Base-by-base conservation (phyloP, 2,888 invertebrate genomes). In the Altica lythri region DNA sequence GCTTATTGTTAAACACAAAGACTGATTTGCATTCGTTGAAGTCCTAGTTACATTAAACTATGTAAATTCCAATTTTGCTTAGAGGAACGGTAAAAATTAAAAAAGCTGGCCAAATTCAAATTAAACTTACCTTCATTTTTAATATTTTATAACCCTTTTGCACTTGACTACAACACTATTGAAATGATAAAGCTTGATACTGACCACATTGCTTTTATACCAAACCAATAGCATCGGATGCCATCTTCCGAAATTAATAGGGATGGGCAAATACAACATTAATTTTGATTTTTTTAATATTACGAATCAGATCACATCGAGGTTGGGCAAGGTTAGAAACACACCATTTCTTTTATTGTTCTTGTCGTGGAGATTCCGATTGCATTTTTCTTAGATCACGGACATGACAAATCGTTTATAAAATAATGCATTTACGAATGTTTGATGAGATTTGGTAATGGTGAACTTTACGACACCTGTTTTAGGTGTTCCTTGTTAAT, bases 251-350 rank as follows among this genome's bases (percentile, higher is more conserved):
- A 55, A 59, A 56, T 52, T 46, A 52, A 18, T 44, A 53, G 56
- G 52, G 62, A 61, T 59, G 57, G 55, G 57, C 60, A 54, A n/a
- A n/a, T 49, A 48, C 47, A 60, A 55, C 45, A 60, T 60, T 47
- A 48, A 48, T 48, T 48, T 38, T 29, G 34, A 34, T 34, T 49
- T 56, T 56, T 52, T 53, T 45, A 45, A 57, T 45, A 63, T 61
- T 61, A 63, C 54, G 60, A 66, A 66, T 55, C 54, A 62, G 64
- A 67, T 64, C 65, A 65, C 57, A 61, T 60, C 58, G 55, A 61
- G 62, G 59, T 56, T 59, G 59, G 66, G 63, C 66, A 68, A 68
- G 68, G 68, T 66, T 67, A 62, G 45, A 45, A 38, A 12, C 43
- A 37, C 30, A 50, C 32, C 12, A 40, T 51, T 27, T 45, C 49